Evolutionary conservation across 2,888 invertebrate species (phyloP).

Genomic region (Emesis furor): DNA sequence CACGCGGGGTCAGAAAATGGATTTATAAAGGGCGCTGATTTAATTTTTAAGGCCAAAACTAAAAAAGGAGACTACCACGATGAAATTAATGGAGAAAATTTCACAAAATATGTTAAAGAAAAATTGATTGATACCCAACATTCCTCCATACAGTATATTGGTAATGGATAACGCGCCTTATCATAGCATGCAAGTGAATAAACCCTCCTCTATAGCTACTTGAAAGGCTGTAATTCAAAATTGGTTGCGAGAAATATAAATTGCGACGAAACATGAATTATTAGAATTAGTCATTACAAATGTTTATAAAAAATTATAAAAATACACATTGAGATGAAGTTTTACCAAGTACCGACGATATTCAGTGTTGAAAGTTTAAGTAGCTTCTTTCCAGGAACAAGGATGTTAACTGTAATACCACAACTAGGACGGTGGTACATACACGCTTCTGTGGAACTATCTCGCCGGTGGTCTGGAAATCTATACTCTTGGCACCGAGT

Average conservation of each 20-base stretch:
- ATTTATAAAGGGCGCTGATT: conserved; percentile 60
- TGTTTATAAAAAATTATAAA: too few relatives aligned
- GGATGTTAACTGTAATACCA: too few relatives aligned
- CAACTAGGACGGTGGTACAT: too few relatives aligned
- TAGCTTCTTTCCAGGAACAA: too few relatives aligned
- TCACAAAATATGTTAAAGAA: conserved; percentile 21
- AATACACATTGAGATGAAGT: too few relatives aligned
- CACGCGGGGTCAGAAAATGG: conserved; percentile 69
- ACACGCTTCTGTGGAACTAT: too few relatives aligned
- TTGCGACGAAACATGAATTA: background rate
- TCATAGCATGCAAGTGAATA: background rate
- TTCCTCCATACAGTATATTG: conserved; percentile 19
- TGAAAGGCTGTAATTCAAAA: conserved; percentile 10
- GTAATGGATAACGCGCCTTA: background rate
- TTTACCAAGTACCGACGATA: too few relatives aligned
- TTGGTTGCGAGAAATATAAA: background rate
- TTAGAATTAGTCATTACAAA: too few relatives aligned
- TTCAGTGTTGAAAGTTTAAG: too few relatives aligned
- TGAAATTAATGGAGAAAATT: conserved; percentile 59
- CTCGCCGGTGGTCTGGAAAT: too few relatives aligned
- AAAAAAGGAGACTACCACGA: conserved; percentile 66
- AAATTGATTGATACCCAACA: conserved; percentile 29
- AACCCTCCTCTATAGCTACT: background rate
- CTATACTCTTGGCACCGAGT: too few relatives aligned
- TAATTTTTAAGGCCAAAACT: conserved; percentile 65